Evolutionary conservation across 2,113 vertebrate genomes (phyloP), one percentile per base, ranked within the genome.

Genomic region (Solea senegalensis): DNA sequence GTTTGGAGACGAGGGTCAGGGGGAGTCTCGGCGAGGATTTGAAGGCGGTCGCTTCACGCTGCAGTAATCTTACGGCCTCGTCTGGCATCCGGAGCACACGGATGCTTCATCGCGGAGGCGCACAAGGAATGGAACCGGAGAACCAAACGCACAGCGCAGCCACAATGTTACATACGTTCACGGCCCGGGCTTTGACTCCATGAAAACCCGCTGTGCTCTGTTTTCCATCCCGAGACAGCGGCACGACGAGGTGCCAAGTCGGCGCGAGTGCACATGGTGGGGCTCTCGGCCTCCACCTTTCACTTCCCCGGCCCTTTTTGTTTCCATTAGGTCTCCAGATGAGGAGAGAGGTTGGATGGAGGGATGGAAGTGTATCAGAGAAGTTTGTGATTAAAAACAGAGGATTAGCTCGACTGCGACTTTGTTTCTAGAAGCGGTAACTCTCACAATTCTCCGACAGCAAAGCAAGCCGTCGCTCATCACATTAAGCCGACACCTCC

Each of bases 391-490:
- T 57, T 28, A 63, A 63, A 71, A 58, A 64, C 50, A 45, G 3
- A 57, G 66, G 40, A 77, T 61, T 74, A 54, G 2, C 14, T 76
- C 54, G 21, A 34, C 41, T 16, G 13, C 28, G 7, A 26, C 61
- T 44, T 43, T 16, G 0, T 55, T 9, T 27, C 8, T 40, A 5
- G 60, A 46, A 50, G 26, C 21, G 2, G n/a, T 12, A 51, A 64
- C 72, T 64, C 28, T 52, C 58, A 13, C 13, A 80, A 65, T 66
- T 59, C 52, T 59, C 26, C 74, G 72, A 80, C 43, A 53, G 72
- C 75, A 84, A 50, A 14, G 1, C 75, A 56, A 76, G 45, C 27
- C 65, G 45, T 15, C 74, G 74, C 74, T 80, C 68, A 44, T 71
- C 55, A 34, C 26, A 6, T 44, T 13, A 48, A 48, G 13, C 44